phyloP scores from a whole-genome alignment of 92 coral and sea anemone species.

The Metridium senile region DNA sequence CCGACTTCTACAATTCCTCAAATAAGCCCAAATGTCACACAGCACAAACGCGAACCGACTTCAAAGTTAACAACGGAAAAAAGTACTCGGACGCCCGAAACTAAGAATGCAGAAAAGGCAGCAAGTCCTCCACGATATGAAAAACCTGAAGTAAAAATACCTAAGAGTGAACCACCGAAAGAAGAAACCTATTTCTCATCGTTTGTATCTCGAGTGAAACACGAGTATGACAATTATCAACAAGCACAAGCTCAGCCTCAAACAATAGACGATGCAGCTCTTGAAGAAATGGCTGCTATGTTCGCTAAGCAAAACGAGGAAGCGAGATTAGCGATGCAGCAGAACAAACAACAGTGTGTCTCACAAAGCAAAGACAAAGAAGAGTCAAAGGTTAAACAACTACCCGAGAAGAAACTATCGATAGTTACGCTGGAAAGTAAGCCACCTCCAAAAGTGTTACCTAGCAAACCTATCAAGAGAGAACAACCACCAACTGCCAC shows the following conservation, averaged over 20 bases:
- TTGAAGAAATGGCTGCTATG: conserved; percentile 19
- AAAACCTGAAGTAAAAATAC: not conserved
- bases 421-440: too few relatives aligned
- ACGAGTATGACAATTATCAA: not conserved
- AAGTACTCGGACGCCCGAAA: too few relatives aligned
- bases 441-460: not conserved
- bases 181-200: not conserved
- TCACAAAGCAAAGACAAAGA: too few relatives aligned
- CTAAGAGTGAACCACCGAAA: conserved; percentile 2
- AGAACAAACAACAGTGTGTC: conserved; percentile 9
- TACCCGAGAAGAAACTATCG: too few relatives aligned
- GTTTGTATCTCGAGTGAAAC: not conserved
- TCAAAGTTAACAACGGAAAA: not conserved
- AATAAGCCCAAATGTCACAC: not conserved
- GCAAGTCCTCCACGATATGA: not conserved
- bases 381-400: too few relatives aligned
- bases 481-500: not conserved
- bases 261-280: conserved; percentile 16
- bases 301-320: conserved; percentile 28
- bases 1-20: not conserved
- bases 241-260: not conserved
- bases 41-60: not conserved
- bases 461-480: not conserved
- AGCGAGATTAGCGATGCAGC: conserved; percentile 7
- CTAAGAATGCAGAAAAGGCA: too few relatives aligned